phyloP scores from a whole-genome alignment of 35 echinoderm and acorn worm species.

The Eucidaris tribuloides region DNA sequence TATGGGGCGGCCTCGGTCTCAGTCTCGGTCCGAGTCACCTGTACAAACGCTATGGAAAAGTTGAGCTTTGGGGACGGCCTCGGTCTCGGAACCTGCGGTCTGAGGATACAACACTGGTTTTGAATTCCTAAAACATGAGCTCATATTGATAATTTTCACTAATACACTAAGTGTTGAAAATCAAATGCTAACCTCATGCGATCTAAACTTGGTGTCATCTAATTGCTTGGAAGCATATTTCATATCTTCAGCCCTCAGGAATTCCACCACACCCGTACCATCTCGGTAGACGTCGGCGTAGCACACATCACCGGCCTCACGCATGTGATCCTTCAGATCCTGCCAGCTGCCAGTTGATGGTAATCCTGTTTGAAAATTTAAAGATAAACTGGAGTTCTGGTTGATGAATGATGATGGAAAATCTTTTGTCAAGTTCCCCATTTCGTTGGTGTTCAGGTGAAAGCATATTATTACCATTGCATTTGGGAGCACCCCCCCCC shows the following conservation, averaged over 20 bases:
- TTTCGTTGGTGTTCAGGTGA: too few species aligned
- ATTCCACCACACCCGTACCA: slow-evolving; percentile 75
- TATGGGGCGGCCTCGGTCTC: too few species aligned
- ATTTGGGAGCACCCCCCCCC: too few species aligned
- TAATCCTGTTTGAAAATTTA: slow-evolving; percentile 43
- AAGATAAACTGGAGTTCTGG: too few species aligned
- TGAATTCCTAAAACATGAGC: neutral
- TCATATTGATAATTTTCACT: neutral
- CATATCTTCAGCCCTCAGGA: slow-evolving; percentile 66
- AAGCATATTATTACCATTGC: too few species aligned
- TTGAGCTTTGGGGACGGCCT: too few species aligned
- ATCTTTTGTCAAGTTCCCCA: too few species aligned
- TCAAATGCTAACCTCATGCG: slow-evolving; percentile 59
- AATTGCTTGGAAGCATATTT: slow-evolving; percentile 63
- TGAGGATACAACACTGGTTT: too few species aligned
- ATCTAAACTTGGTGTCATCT: slow-evolving; percentile 70
- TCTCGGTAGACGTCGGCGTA: slow-evolving; percentile 67
- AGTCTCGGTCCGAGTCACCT: too few species aligned
- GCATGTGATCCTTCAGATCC: slow-evolving; percentile 86
- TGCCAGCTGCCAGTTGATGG: slow-evolving; percentile 79
- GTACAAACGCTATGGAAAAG: too few species aligned
- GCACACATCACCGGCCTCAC: slow-evolving; percentile 80
- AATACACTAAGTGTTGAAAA: neutral
- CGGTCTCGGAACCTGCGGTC: too few species aligned
- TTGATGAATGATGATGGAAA: too few species aligned